A percentile compares a stretch with the other conserved stretches of the same genome.
Evolutionary conservation across 2,888 invertebrate species (phyloP).

Genomic region (Tipula vernalis): DNA sequence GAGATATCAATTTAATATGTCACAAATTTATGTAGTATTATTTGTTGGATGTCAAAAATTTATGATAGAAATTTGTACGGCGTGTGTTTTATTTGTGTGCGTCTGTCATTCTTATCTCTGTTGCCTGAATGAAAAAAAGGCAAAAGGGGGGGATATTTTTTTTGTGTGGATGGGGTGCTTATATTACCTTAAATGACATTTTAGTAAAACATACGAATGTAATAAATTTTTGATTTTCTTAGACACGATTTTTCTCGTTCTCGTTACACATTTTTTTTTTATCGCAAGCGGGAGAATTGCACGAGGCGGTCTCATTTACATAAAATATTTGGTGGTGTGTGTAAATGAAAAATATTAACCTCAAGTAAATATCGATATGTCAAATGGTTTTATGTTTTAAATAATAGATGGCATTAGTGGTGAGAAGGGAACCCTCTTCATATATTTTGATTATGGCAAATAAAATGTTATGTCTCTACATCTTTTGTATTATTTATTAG

Average conservation of each 20-base stretch:
- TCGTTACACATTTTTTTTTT: background rate
- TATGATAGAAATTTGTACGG: background rate
- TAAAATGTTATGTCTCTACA: background rate
- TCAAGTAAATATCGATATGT: background rate
- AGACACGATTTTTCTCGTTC: background rate
- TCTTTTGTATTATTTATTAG: background rate
- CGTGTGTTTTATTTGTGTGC: background rate
- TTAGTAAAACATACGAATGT: background rate
- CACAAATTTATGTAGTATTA: background rate
- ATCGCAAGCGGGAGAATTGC: background rate
- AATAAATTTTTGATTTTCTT: background rate
- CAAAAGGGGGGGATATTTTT: too few species aligned
- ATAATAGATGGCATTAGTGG: background rate
- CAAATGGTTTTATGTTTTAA: background rate
- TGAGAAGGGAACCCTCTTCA: background rate
- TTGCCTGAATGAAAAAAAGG: background rate
- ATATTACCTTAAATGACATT: background rate
- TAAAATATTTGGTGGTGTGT: background rate
- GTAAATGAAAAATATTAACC: background rate
- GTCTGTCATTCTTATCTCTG: background rate
- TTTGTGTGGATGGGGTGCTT: background rate
- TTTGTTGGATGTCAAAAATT: background rate
- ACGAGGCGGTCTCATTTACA: background rate
- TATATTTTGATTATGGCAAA: background rate
- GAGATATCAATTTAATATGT: constrained; percentile 4